phyloP scores from a whole-genome alignment of 2,797 vertebrate species.

The Oreochromis grahami region DNA sequence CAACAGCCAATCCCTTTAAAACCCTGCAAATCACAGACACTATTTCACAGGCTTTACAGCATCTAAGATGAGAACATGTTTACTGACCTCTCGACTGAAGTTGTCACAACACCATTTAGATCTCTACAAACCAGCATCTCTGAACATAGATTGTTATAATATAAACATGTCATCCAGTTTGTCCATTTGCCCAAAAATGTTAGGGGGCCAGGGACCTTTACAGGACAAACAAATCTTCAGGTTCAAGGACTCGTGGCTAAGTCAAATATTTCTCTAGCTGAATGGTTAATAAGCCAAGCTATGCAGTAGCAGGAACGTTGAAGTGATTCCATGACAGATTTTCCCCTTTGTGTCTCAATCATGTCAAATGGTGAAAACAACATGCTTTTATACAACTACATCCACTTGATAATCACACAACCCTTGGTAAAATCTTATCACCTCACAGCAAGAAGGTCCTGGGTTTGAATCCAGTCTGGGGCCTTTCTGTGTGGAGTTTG shows the following conservation, averaged over 20 bases:
- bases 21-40: not conserved
- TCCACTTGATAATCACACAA: not conserved
- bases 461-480: not conserved
- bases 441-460: not conserved
- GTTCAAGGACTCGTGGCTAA: not conserved
- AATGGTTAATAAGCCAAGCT: not conserved
- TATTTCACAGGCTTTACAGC: not conserved
- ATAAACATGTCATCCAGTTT: not conserved
- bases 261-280: not conserved
- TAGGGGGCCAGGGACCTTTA: not conserved
- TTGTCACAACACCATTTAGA: not conserved
- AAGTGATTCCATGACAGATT: not conserved
- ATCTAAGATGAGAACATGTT: not conserved
- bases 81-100: not conserved
- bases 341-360: not conserved
- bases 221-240: not conserved
- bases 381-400: not conserved
- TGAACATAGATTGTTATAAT: not conserved
- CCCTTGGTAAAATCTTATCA: not conserved
- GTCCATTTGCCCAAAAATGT: not conserved
- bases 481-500: not conserved
- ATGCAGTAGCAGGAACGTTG: not conserved
- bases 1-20: not conserved
- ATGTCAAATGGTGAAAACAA: not conserved
- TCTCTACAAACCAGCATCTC: not conserved